phyloP scores from a whole-genome alignment of 2,797 vertebrate species.

The Hippoglossus hippoglossus region DNA sequence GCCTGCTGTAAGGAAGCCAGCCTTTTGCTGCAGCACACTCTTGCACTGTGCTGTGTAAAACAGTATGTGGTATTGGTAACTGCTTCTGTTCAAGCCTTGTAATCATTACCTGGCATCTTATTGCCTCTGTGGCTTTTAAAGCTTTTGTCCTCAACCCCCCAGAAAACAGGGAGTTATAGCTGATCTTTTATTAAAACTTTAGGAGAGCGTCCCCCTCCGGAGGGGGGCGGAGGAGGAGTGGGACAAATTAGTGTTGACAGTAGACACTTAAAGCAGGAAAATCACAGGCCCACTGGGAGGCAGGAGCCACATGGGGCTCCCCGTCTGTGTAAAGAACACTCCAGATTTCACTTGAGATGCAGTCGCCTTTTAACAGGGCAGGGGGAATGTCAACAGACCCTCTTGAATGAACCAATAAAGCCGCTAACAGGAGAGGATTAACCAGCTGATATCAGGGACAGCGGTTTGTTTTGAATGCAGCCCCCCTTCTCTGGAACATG shows the following conservation, averaged over 20 bases:
- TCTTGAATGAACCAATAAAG: conserved; percentile 89
- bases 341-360: conserved; percentile 87
- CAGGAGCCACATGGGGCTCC: conserved; percentile 85
- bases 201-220: conserved; percentile 80
- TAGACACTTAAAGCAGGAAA: conserved; percentile 90
- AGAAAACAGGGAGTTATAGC: conserved; percentile 84
- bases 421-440: conserved; percentile 86
- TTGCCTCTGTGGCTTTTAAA: conserved; percentile 84
- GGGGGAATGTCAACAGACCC: conserved; percentile 88
- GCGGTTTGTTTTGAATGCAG: conserved; percentile 75
- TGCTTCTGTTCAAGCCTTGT: conserved; percentile 84
- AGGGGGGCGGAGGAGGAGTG: conserved; percentile 81
- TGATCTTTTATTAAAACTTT: conserved; percentile 90
- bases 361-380: conserved; percentile 86
- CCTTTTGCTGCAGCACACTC: conserved; percentile 51
- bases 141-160: conserved; percentile 69
- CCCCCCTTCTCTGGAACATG: conserved; percentile 53
- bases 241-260: conserved; percentile 92
- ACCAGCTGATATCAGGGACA: conserved; percentile 85
- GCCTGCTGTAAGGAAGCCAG: conserved; percentile 42
- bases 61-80: conserved; percentile 81
- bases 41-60: conserved; percentile 69
- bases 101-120: conserved; percentile 87
- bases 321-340: conserved; percentile 87
- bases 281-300: conserved; percentile 88